phyloP scores from a whole-genome alignment of 1,140 invertebrate genomes.

The Hyphantria cunea region DNA sequence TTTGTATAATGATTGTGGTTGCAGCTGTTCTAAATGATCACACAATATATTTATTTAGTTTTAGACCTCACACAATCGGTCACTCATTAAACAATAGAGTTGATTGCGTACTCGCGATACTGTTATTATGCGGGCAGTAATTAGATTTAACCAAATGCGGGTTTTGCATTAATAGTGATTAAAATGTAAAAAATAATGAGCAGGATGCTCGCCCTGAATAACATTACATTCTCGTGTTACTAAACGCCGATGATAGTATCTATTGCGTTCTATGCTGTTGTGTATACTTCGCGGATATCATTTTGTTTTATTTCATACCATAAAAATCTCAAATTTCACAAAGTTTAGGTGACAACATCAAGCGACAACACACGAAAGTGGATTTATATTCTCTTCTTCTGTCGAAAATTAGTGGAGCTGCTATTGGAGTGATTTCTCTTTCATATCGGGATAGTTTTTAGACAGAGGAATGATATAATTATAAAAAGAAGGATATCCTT shows the following conservation, averaged over 20 bases:
- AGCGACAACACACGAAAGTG: too few relatives aligned
- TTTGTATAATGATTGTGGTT: constrained; percentile 56
- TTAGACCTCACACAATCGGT: constrained; percentile 70
- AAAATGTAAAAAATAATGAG: constrained; percentile 60
- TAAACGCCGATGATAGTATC: constrained; percentile 20
- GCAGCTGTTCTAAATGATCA: constrained; percentile 57
- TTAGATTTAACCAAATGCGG: constrained; percentile 79
- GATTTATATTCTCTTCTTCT: too few relatives aligned
- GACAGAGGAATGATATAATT: too few relatives aligned
- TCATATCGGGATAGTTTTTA: too few relatives aligned
- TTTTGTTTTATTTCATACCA: too few relatives aligned
- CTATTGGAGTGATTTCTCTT: too few relatives aligned
- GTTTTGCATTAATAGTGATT: constrained; percentile 68
- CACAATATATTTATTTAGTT: constrained; percentile 72
- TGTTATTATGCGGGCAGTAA: constrained; percentile 73
- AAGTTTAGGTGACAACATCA: too few relatives aligned
- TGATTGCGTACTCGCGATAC: constrained; percentile 75
- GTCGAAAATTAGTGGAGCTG: too few relatives aligned
- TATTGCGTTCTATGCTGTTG: constrained; percentile 5
- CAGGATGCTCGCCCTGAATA: constrained; percentile 53
- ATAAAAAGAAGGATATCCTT: too few relatives aligned
- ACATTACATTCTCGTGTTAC: constrained; percentile 41
- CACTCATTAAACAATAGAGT: constrained; percentile 77
- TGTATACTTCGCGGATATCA: too few relatives aligned
- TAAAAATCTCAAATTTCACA: too few relatives aligned